Conservation (phyloP, 2,888 invertebrate genomes). For the Acrocera orbiculus region DNA sequence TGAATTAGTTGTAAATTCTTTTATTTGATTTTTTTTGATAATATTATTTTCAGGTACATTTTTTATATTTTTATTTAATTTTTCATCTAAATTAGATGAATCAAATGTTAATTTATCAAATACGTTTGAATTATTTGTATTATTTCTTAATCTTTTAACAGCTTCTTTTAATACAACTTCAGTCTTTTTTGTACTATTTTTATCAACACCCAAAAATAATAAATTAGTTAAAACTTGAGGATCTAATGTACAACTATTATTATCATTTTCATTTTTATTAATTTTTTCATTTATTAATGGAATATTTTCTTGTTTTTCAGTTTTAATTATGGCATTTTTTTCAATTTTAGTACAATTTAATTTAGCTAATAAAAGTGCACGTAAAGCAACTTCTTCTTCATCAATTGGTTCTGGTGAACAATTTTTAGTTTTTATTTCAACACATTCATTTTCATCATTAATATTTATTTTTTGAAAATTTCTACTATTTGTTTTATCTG, state of each 20-base stretch:
- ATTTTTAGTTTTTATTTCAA: constrained; percentile 8
- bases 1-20: no score
- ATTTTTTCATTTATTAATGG: background rate
- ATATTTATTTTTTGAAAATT: background rate
- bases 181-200: constrained; percentile 12
- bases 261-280: background rate
- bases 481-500: no score
- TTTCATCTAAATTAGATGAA: background rate
- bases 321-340: no score
- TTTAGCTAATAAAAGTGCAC: constrained; percentile 23
- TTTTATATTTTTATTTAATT: no score
- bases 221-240: constrained; percentile 17
- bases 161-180: constrained; percentile 23
- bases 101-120: background rate
- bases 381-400: constrained; percentile 23
- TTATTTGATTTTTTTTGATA: no score
- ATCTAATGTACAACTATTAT: constrained; percentile 10
- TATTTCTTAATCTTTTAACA: constrained; percentile 19
- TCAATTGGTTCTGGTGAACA: constrained; percentile 14
- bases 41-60: no score
- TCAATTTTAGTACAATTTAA: no score
- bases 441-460: constrained; percentile 3
- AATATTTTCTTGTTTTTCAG: background rate
- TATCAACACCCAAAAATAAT: constrained; percentile 19
- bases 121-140: background rate